A percentile compares a stretch with the other conserved stretches of the same genome.
Conservation (phyloP, 2,888 invertebrate genomes). For the Seladonia tumulorum region DNA sequence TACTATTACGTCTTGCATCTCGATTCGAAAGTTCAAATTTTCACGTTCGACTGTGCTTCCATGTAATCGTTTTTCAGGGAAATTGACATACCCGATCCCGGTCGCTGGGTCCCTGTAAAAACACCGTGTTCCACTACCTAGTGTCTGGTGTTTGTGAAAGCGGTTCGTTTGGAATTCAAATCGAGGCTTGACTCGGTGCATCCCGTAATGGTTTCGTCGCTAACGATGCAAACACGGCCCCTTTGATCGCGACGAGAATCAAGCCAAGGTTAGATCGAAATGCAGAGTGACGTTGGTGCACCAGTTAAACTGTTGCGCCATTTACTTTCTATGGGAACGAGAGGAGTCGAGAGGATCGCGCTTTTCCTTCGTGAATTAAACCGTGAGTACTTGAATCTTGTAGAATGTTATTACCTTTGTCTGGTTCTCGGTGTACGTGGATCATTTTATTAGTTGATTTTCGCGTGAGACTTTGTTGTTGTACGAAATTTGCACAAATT, state of each 20-base stretch:
- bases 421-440: neutral
- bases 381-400: neutral
- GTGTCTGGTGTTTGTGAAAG: neutral
- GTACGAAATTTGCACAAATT: neutral
- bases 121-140: neutral
- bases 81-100: neutral
- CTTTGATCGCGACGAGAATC: conserved; percentile 33
- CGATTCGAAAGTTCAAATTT: neutral
- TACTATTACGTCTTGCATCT: neutral
- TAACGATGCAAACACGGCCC: conserved; percentile 16
- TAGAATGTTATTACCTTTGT: neutral
- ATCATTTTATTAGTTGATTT: neutral
- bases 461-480: neutral
- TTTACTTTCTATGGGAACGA: conserved; percentile 31
- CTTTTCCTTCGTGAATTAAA: neutral
- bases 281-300: conserved; percentile 9
- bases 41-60: neutral
- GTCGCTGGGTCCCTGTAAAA: neutral
- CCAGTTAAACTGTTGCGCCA: conserved; percentile 36
- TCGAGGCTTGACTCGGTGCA: neutral
- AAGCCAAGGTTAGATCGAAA: conserved; percentile 41
- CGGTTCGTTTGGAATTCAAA: conserved; percentile 2
- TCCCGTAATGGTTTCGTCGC: conserved; percentile 1
- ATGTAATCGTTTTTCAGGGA: neutral
- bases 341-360: neutral